A percentile compares a stretch with the other conserved stretches of the same genome.
phyloP scores from a whole-genome alignment of 2,888 invertebrate species.

The Megaustenia siamemsis region DNA sequence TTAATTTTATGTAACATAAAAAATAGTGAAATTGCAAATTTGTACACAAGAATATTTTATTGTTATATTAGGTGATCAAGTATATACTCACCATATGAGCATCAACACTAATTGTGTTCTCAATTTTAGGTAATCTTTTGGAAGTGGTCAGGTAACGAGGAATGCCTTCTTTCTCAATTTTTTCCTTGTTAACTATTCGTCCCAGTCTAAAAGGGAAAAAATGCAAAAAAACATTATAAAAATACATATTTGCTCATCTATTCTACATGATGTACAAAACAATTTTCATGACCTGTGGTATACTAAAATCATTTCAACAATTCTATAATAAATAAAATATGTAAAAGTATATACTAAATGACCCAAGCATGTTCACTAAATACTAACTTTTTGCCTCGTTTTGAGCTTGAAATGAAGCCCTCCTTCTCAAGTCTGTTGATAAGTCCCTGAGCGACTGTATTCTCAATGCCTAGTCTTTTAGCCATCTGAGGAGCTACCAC shows the following conservation, averaged over 20 bases:
- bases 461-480: slow-evolving; percentile 74
- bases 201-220: slow-evolving; percentile 66
- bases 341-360: no score
- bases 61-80: not conserved
- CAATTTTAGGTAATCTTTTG: not conserved
- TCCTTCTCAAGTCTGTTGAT: slow-evolving; percentile 76
- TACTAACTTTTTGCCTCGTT: slow-evolving; percentile 68
- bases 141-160: slow-evolving; percentile 69
- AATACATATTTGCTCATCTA: no score
- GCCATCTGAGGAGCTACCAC: slow-evolving; percentile 70
- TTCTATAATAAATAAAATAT: no score
- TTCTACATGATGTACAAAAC: no score
- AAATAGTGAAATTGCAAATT: no score
- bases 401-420: slow-evolving; percentile 67
- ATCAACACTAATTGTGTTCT: not conserved
- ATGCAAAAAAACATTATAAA: not conserved
- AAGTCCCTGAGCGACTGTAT: slow-evolving; percentile 75
- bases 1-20: no score
- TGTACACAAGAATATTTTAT: no score
- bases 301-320: no score
- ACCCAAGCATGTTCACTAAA: not conserved
- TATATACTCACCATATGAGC: slow-evolving; percentile 11
- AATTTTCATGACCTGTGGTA: no score
- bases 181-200: slow-evolving; percentile 73
- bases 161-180: slow-evolving; percentile 67